Percentiles rank a stretch among this genome's conserved stretches.
These are phyloP conservation scores for Trissolcus basalis DNA, from an alignment of 1,140 invertebrate species.

Conservation along the genomic window DNA sequence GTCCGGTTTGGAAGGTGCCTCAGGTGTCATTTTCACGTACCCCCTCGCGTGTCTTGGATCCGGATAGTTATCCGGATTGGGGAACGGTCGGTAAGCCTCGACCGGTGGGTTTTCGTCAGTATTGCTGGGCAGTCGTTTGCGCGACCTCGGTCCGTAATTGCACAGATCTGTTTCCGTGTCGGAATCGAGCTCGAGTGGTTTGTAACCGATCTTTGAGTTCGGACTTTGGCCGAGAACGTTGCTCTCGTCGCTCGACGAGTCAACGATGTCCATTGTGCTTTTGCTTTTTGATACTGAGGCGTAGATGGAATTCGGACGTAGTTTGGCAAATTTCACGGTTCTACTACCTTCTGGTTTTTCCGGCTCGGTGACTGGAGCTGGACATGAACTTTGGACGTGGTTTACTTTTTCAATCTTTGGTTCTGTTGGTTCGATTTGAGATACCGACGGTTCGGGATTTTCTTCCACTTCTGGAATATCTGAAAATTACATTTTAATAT, in stretches of 20 bases:
- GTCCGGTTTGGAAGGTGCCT: too few relatives aligned
- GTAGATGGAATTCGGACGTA: constrained; percentile 36
- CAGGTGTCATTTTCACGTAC: constrained; percentile 16
- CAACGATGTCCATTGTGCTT: constrained; percentile 62
- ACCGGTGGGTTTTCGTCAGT: constrained; percentile 39
- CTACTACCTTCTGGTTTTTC: constrained; percentile 63
- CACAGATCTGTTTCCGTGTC: constrained; percentile 68
- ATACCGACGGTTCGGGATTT: background rate
- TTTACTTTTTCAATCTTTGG: constrained; percentile 21
- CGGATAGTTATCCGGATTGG: constrained; percentile 67
- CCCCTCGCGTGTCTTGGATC: constrained; percentile 48
- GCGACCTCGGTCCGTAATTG: constrained; percentile 56
- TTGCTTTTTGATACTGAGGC: constrained; percentile 26
- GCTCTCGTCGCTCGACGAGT: constrained; percentile 64
- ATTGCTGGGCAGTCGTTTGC: constrained; percentile 55
- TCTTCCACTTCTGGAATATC: background rate
- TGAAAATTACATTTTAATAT: constrained; percentile 9
- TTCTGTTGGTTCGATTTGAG: constrained; percentile 13
- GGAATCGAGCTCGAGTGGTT: constrained; percentile 68
- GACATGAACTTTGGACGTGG: background rate
- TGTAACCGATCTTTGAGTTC: constrained; percentile 62
- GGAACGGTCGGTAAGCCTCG: constrained; percentile 36
- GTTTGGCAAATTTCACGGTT: constrained; percentile 20
- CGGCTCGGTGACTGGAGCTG: constrained; percentile 48
- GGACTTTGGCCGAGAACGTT: constrained; percentile 42